Evolutionary conservation across 2,888 invertebrate species (phyloP).

Genomic region (Ganaspis brasiliensis): DNA sequence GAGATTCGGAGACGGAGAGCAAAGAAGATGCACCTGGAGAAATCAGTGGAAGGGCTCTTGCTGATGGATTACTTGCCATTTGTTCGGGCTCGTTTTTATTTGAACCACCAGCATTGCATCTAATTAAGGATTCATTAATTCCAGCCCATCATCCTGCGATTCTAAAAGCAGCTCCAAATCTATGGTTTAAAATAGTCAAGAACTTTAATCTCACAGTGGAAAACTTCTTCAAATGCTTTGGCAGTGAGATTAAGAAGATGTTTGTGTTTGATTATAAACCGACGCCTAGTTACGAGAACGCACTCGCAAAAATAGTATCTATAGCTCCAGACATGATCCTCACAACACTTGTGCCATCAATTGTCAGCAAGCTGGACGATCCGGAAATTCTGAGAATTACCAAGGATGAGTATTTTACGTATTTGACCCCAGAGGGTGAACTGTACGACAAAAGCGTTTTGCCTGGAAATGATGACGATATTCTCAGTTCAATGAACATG

Average conservation of each 20-base stretch:
- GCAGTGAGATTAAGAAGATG: slow-evolving; percentile 83
- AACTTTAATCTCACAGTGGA: slow-evolving; percentile 83
- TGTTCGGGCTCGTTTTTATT: slow-evolving; percentile 80
- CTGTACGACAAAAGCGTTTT: slow-evolving; percentile 94
- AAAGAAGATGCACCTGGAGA: slow-evolving; percentile 78
- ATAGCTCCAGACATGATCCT: slow-evolving; percentile 86
- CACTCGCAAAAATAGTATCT: slow-evolving; percentile 86
- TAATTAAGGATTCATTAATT: slow-evolving; percentile 86
- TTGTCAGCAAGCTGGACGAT: slow-evolving; percentile 85
- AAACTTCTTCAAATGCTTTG: slow-evolving; percentile 84
- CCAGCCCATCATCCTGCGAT: slow-evolving; percentile 90
- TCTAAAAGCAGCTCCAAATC: slow-evolving; percentile 82
- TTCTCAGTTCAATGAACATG: slow-evolving; percentile 86
- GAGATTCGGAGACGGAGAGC: slow-evolving; percentile 79
- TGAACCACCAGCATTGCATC: slow-evolving; percentile 82
- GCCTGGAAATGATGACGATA: slow-evolving; percentile 83
- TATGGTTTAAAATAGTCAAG: slow-evolving; percentile 87
- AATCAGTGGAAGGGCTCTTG: slow-evolving; percentile 83
- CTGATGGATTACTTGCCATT: slow-evolving; percentile 82
- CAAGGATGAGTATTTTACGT: slow-evolving; percentile 90
- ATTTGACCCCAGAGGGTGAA: slow-evolving; percentile 92
- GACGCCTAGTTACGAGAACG: slow-evolving; percentile 85
- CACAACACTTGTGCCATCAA: slow-evolving; percentile 84
- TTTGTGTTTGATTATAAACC: slow-evolving; percentile 84
- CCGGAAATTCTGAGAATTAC: slow-evolving; percentile 87